Evolutionary conservation across 2,888 invertebrate genomes (phyloP), one percentile per base, ranked within the genome.

Genomic region (Corbicula japonica): DNA sequence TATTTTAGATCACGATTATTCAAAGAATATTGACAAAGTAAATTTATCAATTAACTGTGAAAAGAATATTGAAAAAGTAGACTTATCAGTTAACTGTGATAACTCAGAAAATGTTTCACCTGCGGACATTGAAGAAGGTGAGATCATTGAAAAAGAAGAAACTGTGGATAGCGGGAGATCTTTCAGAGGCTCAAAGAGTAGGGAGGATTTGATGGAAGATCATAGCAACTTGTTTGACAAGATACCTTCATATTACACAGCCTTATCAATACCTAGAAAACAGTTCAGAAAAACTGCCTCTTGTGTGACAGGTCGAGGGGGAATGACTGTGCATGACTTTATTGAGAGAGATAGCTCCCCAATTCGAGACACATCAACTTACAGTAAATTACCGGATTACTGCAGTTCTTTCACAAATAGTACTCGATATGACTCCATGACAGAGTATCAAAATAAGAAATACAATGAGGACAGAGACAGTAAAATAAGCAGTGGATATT

Each of bases 1-100:
- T 89, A 94, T 87, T 92, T 91, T 95, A 76, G 95, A 95, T 90
- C 95, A 95, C 87, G 95, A 95, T 91, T 96, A 96, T 86, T 95
- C 95, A 86, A 76, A 68, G 35, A 69, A 52, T 54, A 52, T 28
- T 48, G 35, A 34, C 10, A 58, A 65, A 38, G 34, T 65, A 30
- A 41, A 34, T 18, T 32, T 44, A 18, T 48, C 18, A 52, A 30
- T 2, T 46, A 32, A 61, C 4, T 12, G 46, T 30, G 50, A 34
- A 34, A 58, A 44, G n/a, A n/a, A n/a, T n/a, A n/a, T n/a, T n/a
- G n/a, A 63, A 41, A 58, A 65, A 38, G 34, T 65, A 30, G 54
- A 34, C 18, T 32, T 44, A 18, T 48, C 18, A 52, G 23, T 2
- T 46, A 32, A 61, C 4, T 12, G 46, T 30, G 50, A 34, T 44